Percentiles rank a stretch among this genome's conserved stretches.
phyloP scores from a whole-genome alignment of 92 coral and sea anemone genomes.

The Porites lobata region DNA sequence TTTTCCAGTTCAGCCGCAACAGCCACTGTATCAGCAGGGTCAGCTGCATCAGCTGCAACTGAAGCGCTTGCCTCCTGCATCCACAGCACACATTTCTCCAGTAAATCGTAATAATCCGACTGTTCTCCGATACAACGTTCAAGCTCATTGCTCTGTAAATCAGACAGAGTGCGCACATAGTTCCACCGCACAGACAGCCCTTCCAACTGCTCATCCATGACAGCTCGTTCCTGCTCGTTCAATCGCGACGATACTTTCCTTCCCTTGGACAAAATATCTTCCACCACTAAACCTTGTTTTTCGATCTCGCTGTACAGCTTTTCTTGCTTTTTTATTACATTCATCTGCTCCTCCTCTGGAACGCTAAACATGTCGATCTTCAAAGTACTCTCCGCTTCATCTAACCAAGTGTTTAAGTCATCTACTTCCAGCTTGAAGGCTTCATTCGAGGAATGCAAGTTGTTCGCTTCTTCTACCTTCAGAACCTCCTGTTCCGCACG shows the following conservation, averaged over 20 bases:
- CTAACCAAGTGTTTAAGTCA: constrained; percentile 81
- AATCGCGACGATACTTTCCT: constrained; percentile 52
- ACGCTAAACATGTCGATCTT: constrained; percentile 88
- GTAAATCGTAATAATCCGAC: constrained; percentile 85
- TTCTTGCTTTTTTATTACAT: constrained; percentile 85
- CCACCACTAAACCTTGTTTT: constrained; percentile 71
- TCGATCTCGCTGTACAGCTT: constrained; percentile 80
- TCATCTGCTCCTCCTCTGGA: constrained; percentile 93
- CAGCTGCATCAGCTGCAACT: constrained; percentile 66
- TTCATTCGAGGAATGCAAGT: constrained; percentile 39
- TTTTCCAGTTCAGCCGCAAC: constrained; percentile 68
- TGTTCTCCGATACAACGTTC: constrained; percentile 95
- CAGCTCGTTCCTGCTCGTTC: constrained; percentile 62
- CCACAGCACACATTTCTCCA: constrained; percentile 93
- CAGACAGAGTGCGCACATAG: constrained; percentile 77
- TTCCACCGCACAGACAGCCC: constrained; percentile 81
- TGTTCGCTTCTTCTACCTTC: constrained; percentile 58
- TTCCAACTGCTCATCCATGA: constrained; percentile 62
- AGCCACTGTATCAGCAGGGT: constrained; percentile 55
- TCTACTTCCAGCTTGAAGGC: constrained; percentile 64
- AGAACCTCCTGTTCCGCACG: constrained; percentile 56
- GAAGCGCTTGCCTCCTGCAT: constrained; percentile 88
- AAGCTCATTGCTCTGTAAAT: constrained; percentile 75
- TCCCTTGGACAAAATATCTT: constrained; percentile 66
- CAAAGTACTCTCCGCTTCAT: constrained; percentile 75